Percentiles rank a stretch among this genome's conserved stretches.
phyloP scores from a whole-genome alignment of 2,888 invertebrate genomes.

The Incurvaria masculella region DNA sequence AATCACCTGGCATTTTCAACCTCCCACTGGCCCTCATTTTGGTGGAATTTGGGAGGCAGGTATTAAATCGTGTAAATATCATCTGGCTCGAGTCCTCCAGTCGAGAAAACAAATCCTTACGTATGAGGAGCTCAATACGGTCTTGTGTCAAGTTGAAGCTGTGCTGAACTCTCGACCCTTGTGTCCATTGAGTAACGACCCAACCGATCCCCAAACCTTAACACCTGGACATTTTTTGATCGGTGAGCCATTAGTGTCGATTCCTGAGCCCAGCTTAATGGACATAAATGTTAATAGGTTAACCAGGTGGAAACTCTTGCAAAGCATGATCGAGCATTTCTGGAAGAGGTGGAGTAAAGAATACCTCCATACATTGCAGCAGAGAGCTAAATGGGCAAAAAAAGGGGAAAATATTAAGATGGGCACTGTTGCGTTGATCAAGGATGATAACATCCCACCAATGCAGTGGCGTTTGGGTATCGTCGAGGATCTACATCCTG shows the following conservation, averaged over 20 bases:
- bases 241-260: background rate
- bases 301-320: background rate
- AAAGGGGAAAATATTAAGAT: background rate
- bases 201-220: background rate
- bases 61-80: slow-evolving; percentile 4
- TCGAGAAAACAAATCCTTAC: background rate
- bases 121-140: slow-evolving; percentile 6
- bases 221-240: background rate
- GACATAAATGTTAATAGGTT: background rate
- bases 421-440: background rate
- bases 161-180: slow-evolving; percentile 7
- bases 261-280: slow-evolving; percentile 1
- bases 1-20: no score
- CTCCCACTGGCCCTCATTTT: no score
- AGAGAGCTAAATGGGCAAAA: background rate
- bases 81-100: slow-evolving; percentile 4
- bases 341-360: slow-evolving; percentile 1
- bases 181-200: background rate
- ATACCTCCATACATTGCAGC: background rate
- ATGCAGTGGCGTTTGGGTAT: background rate
- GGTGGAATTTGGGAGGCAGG: background rate
- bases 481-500: no score
- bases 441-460: background rate
- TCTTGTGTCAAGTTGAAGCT: slow-evolving; percentile 4
- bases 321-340: background rate